Conservation (phyloP, 2,888 invertebrate genomes). For the Calameuta filiformis region DNA sequence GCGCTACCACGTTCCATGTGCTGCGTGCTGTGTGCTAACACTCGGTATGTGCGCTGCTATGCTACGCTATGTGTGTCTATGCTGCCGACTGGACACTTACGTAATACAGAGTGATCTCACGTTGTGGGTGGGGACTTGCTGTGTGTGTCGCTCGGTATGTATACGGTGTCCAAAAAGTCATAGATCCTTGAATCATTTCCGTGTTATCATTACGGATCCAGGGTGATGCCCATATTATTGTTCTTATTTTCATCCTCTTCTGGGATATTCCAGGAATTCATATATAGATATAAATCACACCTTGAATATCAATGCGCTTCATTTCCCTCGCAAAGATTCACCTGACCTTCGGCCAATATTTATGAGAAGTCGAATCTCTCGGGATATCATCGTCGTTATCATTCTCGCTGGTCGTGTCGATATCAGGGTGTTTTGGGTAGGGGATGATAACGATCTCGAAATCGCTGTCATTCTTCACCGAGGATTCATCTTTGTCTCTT, state of each 20-base stretch:
- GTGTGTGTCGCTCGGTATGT: conserved; percentile 26
- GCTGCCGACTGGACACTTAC: conserved; percentile 54
- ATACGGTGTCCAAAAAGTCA: conserved; percentile 17
- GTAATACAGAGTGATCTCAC: conserved; percentile 63
- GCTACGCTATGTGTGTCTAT: conserved; percentile 39
- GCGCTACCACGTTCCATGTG: not conserved
- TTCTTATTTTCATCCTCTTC: not conserved
- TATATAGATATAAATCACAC: not conserved
- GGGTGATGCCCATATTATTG: not conserved
- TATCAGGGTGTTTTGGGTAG: not conserved
- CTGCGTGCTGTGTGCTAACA: not conserved
- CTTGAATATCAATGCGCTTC: not conserved
- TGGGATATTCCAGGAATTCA: conserved; percentile 28
- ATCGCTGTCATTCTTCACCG: not conserved
- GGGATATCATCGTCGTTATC: not conserved
- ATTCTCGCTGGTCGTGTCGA: too few species aligned
- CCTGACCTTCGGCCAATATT: not conserved
- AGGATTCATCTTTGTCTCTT: not conserved
- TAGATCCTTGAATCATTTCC: not conserved
- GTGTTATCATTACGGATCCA: not conserved
- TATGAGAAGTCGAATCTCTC: not conserved
- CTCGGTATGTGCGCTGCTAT: conserved; percentile 35
- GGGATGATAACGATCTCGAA: not conserved
- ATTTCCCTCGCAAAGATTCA: not conserved
- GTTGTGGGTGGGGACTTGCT: conserved; percentile 56